Conservation (phyloP, 2,113 vertebrate genomes). For the Nothocercus julius region DNA sequence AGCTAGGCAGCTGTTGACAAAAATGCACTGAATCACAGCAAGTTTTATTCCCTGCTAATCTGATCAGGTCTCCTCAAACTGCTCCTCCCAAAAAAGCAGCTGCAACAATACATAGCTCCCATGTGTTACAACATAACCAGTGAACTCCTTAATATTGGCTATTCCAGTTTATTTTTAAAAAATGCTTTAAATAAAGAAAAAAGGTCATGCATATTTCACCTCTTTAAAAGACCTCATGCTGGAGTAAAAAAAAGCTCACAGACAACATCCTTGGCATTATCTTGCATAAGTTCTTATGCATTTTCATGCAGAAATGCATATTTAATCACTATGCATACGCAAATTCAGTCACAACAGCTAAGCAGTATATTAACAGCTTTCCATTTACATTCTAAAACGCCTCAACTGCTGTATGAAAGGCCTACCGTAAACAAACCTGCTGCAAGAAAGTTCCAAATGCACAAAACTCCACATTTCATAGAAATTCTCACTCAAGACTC, state of each 20-base stretch:
- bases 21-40: background rate
- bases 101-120: background rate
- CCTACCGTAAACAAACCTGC: background rate
- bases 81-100: background rate
- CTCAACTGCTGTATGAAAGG: background rate
- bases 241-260: background rate
- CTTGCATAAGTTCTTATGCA: background rate
- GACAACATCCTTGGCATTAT: background rate
- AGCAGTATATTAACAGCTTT: background rate
- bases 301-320: background rate
- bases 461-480: background rate
- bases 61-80: slow-evolving; percentile 36
- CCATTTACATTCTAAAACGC: background rate
- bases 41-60: slow-evolving; percentile 12
- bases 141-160: background rate
- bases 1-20: background rate
- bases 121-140: background rate
- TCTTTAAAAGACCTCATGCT: background rate
- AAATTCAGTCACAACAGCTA: background rate
- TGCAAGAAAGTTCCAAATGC: background rate
- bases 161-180: too few relatives aligned
- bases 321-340: background rate
- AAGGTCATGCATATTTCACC: background rate
- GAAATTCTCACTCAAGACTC: background rate
- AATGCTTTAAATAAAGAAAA: background rate